Percentiles rank a stretch among this genome's conserved stretches.
phyloP scores from a whole-genome alignment of 2,888 invertebrate genomes.

The Terebella lapidaria region DNA sequence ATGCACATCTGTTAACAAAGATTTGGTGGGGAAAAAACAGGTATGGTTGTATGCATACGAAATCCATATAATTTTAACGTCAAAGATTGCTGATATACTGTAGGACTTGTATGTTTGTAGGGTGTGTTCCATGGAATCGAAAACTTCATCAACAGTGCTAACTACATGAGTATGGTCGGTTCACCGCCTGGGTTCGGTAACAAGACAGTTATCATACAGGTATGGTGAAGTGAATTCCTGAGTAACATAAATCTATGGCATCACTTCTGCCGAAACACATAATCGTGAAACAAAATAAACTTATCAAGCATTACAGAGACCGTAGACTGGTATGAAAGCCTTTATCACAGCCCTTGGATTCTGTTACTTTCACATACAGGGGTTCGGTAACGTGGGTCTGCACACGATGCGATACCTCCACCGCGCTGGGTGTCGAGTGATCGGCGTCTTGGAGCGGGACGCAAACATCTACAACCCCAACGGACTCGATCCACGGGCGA shows the following conservation, averaged over 20 bases:
- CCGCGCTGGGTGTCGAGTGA: slow-evolving; percentile 81
- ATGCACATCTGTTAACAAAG: too few relatives aligned
- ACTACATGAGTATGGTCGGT: slow-evolving; percentile 89
- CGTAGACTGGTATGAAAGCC: too few relatives aligned
- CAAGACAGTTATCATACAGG: slow-evolving; percentile 89
- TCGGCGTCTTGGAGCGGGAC: slow-evolving; percentile 87
- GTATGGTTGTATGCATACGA: too few relatives aligned
- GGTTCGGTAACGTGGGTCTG: slow-evolving; percentile 96
- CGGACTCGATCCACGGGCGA: slow-evolving; percentile 82
- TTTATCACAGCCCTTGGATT: too few relatives aligned
- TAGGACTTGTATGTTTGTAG: slow-evolving; percentile 32
- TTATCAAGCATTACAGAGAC: too few relatives aligned
- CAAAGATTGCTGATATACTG: too few relatives aligned
- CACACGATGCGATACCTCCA: slow-evolving; percentile 91
- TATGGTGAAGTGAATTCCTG: too few relatives aligned
- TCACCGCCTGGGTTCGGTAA: slow-evolving; percentile 93
- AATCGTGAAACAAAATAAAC: too few relatives aligned
- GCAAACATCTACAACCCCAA: slow-evolving; percentile 80
- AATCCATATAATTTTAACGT: too few relatives aligned
- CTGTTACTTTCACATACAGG: slow-evolving; percentile 58
- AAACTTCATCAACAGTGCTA: slow-evolving; percentile 88
- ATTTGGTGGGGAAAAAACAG: too few relatives aligned
- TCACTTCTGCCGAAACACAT: too few relatives aligned
- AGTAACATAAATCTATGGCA: too few relatives aligned
- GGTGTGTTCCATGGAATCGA: slow-evolving; percentile 79